Conservation (phyloP, 1,140 invertebrate species). For the Homalodisca vitripennis region DNA sequence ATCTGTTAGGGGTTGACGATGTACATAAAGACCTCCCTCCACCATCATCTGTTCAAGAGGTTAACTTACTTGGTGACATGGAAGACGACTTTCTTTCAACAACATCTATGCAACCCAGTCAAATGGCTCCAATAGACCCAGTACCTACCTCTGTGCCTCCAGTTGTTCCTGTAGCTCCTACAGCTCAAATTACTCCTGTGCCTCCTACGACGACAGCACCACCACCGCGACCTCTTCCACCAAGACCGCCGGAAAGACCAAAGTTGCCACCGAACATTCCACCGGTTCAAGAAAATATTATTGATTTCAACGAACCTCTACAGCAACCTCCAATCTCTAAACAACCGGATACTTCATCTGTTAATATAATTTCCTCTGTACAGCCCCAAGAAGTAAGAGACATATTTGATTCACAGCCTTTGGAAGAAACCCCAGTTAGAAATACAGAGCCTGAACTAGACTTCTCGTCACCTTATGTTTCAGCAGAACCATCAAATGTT, state of each 20-base stretch:
- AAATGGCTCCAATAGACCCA: constrained; percentile 10
- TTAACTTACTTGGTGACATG: constrained; percentile 42
- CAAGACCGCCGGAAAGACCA: constrained; percentile 42
- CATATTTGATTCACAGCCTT: background rate
- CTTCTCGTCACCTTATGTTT: background rate
- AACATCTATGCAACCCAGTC: background rate
- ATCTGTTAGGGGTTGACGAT: constrained; percentile 60
- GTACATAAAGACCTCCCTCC: constrained; percentile 36
- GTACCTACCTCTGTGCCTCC: constrained; percentile 16
- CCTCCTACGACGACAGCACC: constrained; percentile 32
- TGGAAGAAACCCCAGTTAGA: background rate
- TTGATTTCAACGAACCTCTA: constrained; percentile 7
- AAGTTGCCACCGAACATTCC: constrained; percentile 35
- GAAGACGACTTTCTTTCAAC: constrained; percentile 42
- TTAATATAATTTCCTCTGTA: background rate
- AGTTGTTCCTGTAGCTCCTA: constrained; percentile 12
- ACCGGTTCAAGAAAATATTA: constrained; percentile 8
- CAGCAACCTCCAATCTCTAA: constrained; percentile 30
- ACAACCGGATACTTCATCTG: background rate
- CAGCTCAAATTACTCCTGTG: constrained; percentile 29
- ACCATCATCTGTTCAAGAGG: constrained; percentile 32
- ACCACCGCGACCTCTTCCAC: constrained; percentile 40
- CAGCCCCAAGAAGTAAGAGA: background rate
- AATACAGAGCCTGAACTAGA: background rate
- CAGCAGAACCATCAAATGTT: background rate